Evolutionary conservation across 1,140 invertebrate species (phyloP), one percentile per base, ranked within the genome.

Genomic region (Anadara kagoshimensis): DNA sequence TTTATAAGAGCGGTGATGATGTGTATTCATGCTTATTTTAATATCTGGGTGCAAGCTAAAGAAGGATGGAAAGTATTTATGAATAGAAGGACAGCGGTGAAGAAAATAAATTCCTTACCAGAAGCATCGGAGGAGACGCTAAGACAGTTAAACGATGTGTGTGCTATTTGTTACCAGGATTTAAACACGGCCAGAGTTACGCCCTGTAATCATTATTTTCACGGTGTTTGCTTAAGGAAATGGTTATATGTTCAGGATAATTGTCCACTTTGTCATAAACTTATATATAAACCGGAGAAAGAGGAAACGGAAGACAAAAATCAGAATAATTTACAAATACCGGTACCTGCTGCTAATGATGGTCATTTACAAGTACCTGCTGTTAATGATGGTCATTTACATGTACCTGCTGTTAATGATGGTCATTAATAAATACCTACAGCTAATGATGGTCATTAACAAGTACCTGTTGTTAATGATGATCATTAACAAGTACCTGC

Each of bases 11-110:
- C 87, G 0, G 43, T 89, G n/a, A 89, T 90, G 95, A 97, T 99
- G 94, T 95, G 95, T 84, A 95, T 98, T 66, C 97, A 99, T 89
- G 96, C 96, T 0, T 99, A 99, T 85, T 98, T 98, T 86, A 99
- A 99, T 86, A 97, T 99, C 61, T 99, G 96, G 95, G 95, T 94
- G 85, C 96, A 98, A 84, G 96, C 96, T 0, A 93, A 94, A 63
- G 93, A 95, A 36, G 97, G 97, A 0, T 98, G 96, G 95, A 93
- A 93, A 44, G 94, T 96, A 0, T 98, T 98, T 84, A 96, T 96
- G 91, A 97, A 97, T 82, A 90, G 97, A 4, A 91, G 95, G 61
- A 85, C 84, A 41, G 97, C 97, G 3, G 95, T 97, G 4, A 94
- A 96, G 81, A 98, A 98, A 89, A 98, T 99, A 5, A 96, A 97